These are phyloP conservation scores for Leucopsar rothschildi DNA, from an alignment of 2,113 vertebrate species.

Conservation along the genomic window DNA sequence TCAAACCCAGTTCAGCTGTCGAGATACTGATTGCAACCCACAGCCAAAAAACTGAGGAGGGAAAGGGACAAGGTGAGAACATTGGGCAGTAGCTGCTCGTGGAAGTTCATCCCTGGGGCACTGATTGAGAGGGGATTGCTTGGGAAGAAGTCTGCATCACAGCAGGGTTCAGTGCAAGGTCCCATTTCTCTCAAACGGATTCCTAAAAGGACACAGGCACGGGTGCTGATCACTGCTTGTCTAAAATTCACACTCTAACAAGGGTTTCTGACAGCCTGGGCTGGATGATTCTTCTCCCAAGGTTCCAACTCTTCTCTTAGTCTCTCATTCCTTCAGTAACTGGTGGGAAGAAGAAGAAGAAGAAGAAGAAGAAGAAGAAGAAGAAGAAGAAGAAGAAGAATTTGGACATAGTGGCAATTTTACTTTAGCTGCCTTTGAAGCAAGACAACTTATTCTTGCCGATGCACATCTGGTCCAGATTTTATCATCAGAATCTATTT, in stretches of 20 bases:
- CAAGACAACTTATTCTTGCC: neutral
- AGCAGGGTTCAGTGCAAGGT: neutral
- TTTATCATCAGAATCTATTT: neutral
- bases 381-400: no score
- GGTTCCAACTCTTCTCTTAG: neutral
- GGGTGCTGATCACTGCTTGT: no score
- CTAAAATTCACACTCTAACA: neutral
- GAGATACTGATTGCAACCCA: neutral
- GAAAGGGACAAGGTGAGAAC: neutral
- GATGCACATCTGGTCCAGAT: neutral
- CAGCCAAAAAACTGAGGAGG: neutral
- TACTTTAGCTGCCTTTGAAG: neutral
- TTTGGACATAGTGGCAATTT: neutral
- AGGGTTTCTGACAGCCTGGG: neutral
- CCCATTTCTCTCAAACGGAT: neutral
- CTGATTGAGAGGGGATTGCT: neutral
- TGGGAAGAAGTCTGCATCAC: neutral
- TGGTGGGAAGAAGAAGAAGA: neutral
- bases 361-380: no score
- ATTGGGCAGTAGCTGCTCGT: rapidly evolving
- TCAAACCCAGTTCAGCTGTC: neutral
- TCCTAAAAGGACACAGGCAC: neutral
- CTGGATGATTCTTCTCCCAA: neutral
- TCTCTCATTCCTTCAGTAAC: neutral
- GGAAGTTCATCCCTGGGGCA: neutral